Evolutionary conservation across 2,113 vertebrate genomes (phyloP).

Genomic region (Coreoperca whiteheadi): DNA sequence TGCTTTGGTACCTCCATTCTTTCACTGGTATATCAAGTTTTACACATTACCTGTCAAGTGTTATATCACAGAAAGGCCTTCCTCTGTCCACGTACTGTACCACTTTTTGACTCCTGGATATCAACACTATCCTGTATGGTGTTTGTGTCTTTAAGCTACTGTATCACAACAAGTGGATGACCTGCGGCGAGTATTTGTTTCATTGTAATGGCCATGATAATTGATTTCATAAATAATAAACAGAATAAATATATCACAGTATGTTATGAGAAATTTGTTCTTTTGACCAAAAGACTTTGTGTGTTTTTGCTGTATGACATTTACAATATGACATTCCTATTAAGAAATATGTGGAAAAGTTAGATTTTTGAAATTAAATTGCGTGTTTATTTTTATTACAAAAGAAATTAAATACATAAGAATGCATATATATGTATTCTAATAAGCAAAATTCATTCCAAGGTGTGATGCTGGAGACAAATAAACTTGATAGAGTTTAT

Average conservation of each 20-base stretch:
- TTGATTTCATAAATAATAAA: slow-evolving; percentile 43
- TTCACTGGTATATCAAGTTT: slow-evolving; percentile 34
- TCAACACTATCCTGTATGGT: slow-evolving; percentile 15
- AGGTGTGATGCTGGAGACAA: slow-evolving; percentile 34
- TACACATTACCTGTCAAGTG: slow-evolving; percentile 59
- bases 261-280: slow-evolving; percentile 53
- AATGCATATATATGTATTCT: slow-evolving; percentile 30
- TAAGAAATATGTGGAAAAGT: slow-evolving; percentile 21
- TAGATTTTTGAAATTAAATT: slow-evolving; percentile 26
- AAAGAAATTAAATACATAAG: slow-evolving; percentile 32
- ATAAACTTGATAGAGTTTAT: slow-evolving; percentile 57
- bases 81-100: slow-evolving; percentile 62
- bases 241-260: slow-evolving; percentile 40
- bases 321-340: slow-evolving; percentile 44
- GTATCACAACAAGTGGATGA: slow-evolving; percentile 37
- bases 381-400: slow-evolving; percentile 51
- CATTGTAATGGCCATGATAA: slow-evolving; percentile 25
- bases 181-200: slow-evolving; percentile 47
- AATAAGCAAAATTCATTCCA: slow-evolving; percentile 14
- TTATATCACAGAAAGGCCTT: slow-evolving; percentile 50
- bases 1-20: slow-evolving; percentile 41
- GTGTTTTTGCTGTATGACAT: slow-evolving; percentile 36
- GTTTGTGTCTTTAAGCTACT: slow-evolving; percentile 49
- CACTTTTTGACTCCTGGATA: slow-evolving; percentile 14
- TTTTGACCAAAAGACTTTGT: slow-evolving; percentile 46